Conservation (phyloP, 2,888 invertebrate genomes). For the Drosophila nr. fundita region DNA sequence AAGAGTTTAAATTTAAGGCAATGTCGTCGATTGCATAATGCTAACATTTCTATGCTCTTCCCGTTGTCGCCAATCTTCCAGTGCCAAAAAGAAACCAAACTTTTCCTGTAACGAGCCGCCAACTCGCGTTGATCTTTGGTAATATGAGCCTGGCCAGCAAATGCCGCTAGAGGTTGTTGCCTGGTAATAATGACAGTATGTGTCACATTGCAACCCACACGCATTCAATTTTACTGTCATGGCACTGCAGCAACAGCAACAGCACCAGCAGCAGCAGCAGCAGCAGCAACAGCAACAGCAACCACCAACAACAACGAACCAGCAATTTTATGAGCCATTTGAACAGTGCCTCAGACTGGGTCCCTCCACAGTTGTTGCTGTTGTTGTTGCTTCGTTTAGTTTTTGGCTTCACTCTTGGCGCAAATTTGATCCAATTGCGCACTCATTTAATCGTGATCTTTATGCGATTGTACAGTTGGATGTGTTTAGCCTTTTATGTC, state of each 20-base stretch:
- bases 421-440: slow-evolving; percentile 83
- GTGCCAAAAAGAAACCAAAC: slow-evolving; percentile 39
- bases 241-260: slow-evolving; percentile 20
- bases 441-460: slow-evolving; percentile 83
- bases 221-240: slow-evolving; percentile 77
- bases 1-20: slow-evolving; percentile 30
- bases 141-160: slow-evolving; percentile 68
- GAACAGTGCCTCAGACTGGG: slow-evolving; percentile 50
- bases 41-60: slow-evolving; percentile 40
- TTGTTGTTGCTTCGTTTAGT: slow-evolving; percentile 53
- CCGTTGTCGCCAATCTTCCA: slow-evolving; percentile 35
- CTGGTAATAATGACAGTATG: slow-evolving; percentile 83
- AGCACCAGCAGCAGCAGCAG: slow-evolving; percentile 5
- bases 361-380: slow-evolving; percentile 21
- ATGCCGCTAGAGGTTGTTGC: slow-evolving; percentile 71
- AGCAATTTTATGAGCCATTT: slow-evolving; percentile 74
- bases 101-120: slow-evolving; percentile 77
- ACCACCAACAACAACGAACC: slow-evolving; percentile 34
- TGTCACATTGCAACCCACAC: slow-evolving; percentile 83
- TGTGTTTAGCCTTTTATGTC: slow-evolving; percentile 82
- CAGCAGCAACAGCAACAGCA: not conserved
- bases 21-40: slow-evolving; percentile 68
- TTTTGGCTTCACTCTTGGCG: slow-evolving; percentile 71
- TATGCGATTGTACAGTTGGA: slow-evolving; percentile 81
- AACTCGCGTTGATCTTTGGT: slow-evolving; percentile 64